A percentile compares a stretch with the other conserved stretches of the same genome.
These are phyloP conservation scores for Cyprinella venusta DNA, from an alignment of 2,797 vertebrate species.

Conservation along the genomic window DNA sequence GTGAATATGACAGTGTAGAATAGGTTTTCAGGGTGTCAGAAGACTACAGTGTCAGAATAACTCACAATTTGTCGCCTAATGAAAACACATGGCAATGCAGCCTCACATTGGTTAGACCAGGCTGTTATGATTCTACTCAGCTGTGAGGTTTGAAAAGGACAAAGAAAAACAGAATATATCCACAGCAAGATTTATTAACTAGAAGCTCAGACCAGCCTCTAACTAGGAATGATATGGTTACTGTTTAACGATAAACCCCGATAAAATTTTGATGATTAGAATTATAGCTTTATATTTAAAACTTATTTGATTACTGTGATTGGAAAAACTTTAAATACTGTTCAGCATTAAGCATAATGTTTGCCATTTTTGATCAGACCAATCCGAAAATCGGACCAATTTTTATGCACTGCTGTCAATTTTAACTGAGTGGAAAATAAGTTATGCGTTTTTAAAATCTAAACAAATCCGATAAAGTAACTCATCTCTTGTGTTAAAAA, in stretches of 20 bases:
- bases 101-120: conserved; percentile 6
- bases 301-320: not conserved
- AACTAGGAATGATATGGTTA: not conserved
- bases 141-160: not conserved
- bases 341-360: too few species aligned
- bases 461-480: not conserved
- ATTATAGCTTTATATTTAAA: not conserved
- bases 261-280: not conserved
- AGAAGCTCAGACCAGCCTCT: not conserved
- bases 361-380: not conserved
- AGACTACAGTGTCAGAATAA: conserved; percentile 23
- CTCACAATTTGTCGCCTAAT: not conserved
- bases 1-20: conserved; percentile 38
- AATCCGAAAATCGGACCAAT: not conserved
- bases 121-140: conserved; percentile 20
- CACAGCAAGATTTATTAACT: not conserved
- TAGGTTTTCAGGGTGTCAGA: not conserved
- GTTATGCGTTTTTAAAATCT: not conserved
- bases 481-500: not conserved
- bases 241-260: not conserved
- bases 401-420: not conserved
- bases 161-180: not conserved
- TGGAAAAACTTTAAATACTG: not conserved
- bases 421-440: not conserved
- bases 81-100: conserved; percentile 1